Conservation (phyloP, 2,113 vertebrate genomes). For the Blennius ocellaris region DNA sequence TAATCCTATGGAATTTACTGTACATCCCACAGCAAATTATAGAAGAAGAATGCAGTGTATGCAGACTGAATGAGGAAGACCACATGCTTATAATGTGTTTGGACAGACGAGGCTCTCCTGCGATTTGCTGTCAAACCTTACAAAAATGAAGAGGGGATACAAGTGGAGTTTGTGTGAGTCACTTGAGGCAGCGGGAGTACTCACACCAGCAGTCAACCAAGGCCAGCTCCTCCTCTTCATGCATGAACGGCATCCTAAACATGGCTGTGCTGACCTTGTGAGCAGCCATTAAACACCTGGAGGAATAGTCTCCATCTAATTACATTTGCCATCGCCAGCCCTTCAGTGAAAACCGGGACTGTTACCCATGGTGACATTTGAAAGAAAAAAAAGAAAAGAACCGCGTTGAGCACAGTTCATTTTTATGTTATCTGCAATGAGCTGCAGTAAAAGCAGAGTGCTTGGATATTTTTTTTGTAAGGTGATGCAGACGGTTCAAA, state of each 20-base stretch:
- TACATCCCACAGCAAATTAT: conserved; percentile 64
- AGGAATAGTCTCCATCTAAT: conserved; percentile 80
- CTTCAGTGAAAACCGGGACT: conserved; percentile 60
- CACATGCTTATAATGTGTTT: conserved; percentile 65
- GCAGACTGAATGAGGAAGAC: conserved; percentile 50
- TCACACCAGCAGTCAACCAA: conserved; percentile 69
- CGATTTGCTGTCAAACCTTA: conserved; percentile 78
- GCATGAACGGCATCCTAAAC: conserved; percentile 77
- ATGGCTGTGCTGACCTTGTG: conserved; percentile 81
- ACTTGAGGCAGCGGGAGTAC: conserved; percentile 64
- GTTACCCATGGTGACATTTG: conserved; percentile 48
- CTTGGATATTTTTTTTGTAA: conserved; percentile 6
- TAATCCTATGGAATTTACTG: conserved; percentile 72
- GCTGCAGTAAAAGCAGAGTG: conserved; percentile 8
- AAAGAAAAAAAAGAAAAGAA: conserved; percentile 48
- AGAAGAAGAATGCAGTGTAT: conserved; percentile 37
- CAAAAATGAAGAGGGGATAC: conserved; percentile 57
- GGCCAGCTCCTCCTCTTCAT: conserved; percentile 69
- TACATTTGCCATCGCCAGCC: conserved; percentile 75
- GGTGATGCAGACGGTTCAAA: background rate
- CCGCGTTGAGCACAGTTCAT: conserved; percentile 53
- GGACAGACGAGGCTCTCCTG: conserved; percentile 66
- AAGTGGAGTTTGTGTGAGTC: conserved; percentile 54
- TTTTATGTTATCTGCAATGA: conserved; percentile 27
- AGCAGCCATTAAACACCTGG: conserved; percentile 83